A percentile compares a stretch with the other conserved stretches of the same genome.
phyloP scores from a whole-genome alignment of 2,797 vertebrate species.

The Chanos chanos region DNA sequence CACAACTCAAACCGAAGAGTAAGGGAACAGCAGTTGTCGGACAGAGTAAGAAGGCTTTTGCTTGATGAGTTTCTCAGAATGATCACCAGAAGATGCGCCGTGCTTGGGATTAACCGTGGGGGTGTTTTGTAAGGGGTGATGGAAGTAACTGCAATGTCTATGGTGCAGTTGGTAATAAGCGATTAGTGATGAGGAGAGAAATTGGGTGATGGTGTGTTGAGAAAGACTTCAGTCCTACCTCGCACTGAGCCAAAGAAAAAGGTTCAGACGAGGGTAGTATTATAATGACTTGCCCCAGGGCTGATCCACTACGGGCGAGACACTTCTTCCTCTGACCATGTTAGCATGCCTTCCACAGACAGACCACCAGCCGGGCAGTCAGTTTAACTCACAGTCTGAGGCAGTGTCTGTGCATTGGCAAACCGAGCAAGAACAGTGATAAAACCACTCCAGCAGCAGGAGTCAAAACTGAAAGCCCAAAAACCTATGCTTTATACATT shows the following conservation, averaged over 20 bases:
- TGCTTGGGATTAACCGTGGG: too few species aligned
- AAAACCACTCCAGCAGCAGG: not conserved
- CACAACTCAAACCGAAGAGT: too few species aligned
- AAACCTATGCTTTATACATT: too few species aligned
- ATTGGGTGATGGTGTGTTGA: too few species aligned
- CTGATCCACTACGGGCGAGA: constrained; percentile 23
- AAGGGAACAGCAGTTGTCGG: not conserved
- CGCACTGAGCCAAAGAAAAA: not conserved
- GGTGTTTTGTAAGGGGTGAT: too few species aligned
- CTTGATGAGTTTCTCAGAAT: too few species aligned
- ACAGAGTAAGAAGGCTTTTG: not conserved
- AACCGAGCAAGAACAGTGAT: constrained; percentile 18
- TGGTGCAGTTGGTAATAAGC: too few species aligned
- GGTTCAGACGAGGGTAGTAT: not conserved
- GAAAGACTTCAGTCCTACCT: too few species aligned
- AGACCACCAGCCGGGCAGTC: constrained; percentile 29
- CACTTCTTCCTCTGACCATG: constrained; percentile 20
- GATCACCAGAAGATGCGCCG: too few species aligned
- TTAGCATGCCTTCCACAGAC: constrained; percentile 21
- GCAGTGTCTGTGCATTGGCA: constrained; percentile 27
- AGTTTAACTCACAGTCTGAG: constrained; percentile 31
- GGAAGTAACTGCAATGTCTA: too few species aligned
- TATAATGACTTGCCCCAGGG: constrained; percentile 17
- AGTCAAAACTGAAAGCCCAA: too few species aligned
- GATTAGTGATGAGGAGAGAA: too few species aligned